phyloP scores from a whole-genome alignment of 2,113 vertebrate species.

The Apodemus speciosus region DNA sequence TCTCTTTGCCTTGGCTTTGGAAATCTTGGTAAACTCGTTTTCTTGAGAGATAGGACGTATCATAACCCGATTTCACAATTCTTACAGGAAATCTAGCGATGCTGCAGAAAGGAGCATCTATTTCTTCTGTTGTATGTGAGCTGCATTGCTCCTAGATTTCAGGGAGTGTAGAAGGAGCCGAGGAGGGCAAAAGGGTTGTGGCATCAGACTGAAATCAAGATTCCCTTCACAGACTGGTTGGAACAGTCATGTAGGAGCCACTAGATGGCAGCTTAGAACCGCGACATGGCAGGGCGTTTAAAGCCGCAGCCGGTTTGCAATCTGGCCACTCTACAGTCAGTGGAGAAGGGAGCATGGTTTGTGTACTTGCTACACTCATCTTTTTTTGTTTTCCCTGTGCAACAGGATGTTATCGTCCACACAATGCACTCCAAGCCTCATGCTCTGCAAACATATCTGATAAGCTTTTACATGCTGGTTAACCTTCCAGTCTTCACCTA shows the following conservation, averaged over 20 bases:
- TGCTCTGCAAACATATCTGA: not conserved
- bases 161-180: too few species aligned
- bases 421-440: not conserved
- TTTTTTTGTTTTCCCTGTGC: not conserved
- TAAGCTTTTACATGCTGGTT: not conserved
- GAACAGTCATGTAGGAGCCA: not conserved
- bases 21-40: not conserved
- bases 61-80: not conserved
- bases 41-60: not conserved
- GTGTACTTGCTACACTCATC: not conserved
- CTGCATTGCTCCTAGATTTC: too few species aligned
- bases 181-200: not conserved
- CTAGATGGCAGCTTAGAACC: slow-evolving; percentile 72
- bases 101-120: not conserved
- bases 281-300: not conserved
- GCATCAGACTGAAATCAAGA: not conserved
- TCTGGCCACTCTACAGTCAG: too few species aligned
- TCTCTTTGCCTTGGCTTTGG: not conserved
- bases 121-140: not conserved
- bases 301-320: too few species aligned
- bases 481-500: not conserved
- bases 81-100: not conserved
- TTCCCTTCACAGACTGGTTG: not conserved
- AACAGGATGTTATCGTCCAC: not conserved
- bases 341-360: not conserved